Evolutionary conservation across 2,797 vertebrate genomes (phyloP).

Genomic region (Merluccius polli): DNA sequence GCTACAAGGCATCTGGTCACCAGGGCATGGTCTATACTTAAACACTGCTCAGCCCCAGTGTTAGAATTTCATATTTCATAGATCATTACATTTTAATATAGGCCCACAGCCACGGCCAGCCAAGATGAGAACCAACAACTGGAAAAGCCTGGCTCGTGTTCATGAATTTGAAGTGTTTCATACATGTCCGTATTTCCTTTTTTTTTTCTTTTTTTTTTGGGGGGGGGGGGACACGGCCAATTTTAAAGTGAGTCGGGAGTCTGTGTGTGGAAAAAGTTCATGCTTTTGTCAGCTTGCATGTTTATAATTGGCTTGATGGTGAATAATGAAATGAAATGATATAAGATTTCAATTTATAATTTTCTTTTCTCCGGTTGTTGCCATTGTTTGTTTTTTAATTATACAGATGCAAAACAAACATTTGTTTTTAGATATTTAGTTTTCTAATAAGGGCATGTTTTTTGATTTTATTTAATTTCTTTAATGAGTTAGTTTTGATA

Average conservation of each 20-base stretch:
- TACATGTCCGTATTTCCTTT: not conserved
- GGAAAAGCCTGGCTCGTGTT: slow-evolving; percentile 36
- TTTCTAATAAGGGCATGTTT: slow-evolving; percentile 33
- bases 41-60: slow-evolving; percentile 22
- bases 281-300: slow-evolving; percentile 23
- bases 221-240: not conserved
- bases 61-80: slow-evolving; percentile 46
- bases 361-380: slow-evolving; percentile 32
- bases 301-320: slow-evolving; percentile 51
- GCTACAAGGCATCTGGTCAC: not conserved
- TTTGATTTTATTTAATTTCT: slow-evolving; percentile 2
- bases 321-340: slow-evolving; percentile 58
- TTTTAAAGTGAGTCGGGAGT: not conserved
- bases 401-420: slow-evolving; percentile 21
- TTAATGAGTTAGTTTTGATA: slow-evolving; percentile 28
- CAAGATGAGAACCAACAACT: not conserved
- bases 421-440: slow-evolving; percentile 17
- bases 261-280: slow-evolving; percentile 45
- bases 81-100: slow-evolving; percentile 55
- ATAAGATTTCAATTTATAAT: slow-evolving; percentile 15
- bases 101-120: slow-evolving; percentile 3
- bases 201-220: not conserved
- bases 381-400: slow-evolving; percentile 27
- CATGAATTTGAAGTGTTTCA: slow-evolving; percentile 32
- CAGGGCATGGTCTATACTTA: not conserved